Evolutionary conservation across 2,797 vertebrate species (phyloP).

Genomic region (Lycodopsis pacificus): DNA sequence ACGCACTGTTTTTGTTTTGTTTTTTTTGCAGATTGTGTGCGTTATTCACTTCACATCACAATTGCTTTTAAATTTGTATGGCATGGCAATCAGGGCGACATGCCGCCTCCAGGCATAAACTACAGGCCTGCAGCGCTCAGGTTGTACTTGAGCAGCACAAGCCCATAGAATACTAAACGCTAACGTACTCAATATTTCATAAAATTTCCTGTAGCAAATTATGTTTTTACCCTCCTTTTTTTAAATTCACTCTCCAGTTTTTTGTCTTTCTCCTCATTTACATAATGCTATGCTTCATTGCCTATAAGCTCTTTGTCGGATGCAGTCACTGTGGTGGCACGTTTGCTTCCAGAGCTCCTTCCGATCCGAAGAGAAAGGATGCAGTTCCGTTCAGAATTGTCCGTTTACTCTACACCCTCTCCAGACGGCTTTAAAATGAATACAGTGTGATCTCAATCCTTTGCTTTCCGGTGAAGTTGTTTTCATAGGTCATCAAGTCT

Average conservation of each 20-base stretch:
- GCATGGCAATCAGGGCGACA: slow-evolving; percentile 56
- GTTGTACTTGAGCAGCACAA: slow-evolving; percentile 26
- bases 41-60: slow-evolving; percentile 31
- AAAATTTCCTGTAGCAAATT: slow-evolving; percentile 6
- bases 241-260: slow-evolving; percentile 17
- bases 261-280: slow-evolving; percentile 43
- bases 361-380: slow-evolving; percentile 41
- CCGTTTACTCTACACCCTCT: slow-evolving; percentile 42
- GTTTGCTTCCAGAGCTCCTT: slow-evolving; percentile 47
- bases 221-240: neutral
- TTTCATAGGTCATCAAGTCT: slow-evolving; percentile 50
- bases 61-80: slow-evolving; percentile 52
- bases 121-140: slow-evolving; percentile 46
- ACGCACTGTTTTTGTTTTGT: neutral
- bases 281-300: slow-evolving; percentile 51
- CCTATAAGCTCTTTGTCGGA: slow-evolving; percentile 44
- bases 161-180: slow-evolving; percentile 53
- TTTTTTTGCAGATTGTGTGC: slow-evolving; percentile 25
- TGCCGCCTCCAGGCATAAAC: slow-evolving; percentile 62
- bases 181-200: slow-evolving; percentile 29
- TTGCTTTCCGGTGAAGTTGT: slow-evolving; percentile 39
- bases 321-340: slow-evolving; percentile 35
- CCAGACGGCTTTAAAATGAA: slow-evolving; percentile 59
- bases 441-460: slow-evolving; percentile 55
- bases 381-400: slow-evolving; percentile 42